These are phyloP conservation scores for Balaeniceps rex DNA, from an alignment of 2,113 vertebrate species.

Conservation along the genomic window DNA sequence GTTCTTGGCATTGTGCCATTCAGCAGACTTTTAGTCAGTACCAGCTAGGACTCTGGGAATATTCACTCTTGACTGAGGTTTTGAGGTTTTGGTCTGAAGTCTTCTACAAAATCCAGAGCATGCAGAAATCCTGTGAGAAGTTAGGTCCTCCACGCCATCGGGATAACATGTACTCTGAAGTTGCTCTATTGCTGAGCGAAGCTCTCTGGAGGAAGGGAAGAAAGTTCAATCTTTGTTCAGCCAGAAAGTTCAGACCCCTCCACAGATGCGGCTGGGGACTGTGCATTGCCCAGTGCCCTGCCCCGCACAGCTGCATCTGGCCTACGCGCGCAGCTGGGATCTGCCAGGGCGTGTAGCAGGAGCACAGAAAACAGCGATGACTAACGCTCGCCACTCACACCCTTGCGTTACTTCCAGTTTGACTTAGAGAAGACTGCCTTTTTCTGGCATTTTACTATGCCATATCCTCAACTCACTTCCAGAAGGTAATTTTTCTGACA, in stretches of 20 bases:
- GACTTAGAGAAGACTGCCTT: not conserved
- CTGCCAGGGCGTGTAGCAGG: not conserved
- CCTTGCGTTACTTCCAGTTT: not conserved
- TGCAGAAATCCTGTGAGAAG: not conserved
- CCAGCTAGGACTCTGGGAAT: not conserved
- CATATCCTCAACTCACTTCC: not conserved
- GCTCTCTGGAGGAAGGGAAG: not conserved
- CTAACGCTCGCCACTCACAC: constrained; percentile 1
- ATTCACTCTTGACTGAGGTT: not conserved
- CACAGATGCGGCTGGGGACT: not conserved
- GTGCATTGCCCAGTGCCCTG: not conserved
- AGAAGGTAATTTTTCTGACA: not conserved
- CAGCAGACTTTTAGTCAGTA: not conserved
- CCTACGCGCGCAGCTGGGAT: not conserved
- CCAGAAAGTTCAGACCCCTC: not conserved
- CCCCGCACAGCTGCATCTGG: not conserved
- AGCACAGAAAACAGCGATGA: not conserved
- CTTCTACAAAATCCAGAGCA: not conserved
- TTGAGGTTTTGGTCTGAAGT: not conserved
- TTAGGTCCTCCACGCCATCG: accelerated
- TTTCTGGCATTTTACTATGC: not conserved
- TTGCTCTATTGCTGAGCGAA: not conserved
- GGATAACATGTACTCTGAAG: not conserved
- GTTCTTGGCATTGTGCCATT: not conserved
- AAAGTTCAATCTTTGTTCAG: not conserved